Base-by-base conservation (phyloP, 2,888 invertebrate species). In the Lasioglossum oenotherae region DNA sequence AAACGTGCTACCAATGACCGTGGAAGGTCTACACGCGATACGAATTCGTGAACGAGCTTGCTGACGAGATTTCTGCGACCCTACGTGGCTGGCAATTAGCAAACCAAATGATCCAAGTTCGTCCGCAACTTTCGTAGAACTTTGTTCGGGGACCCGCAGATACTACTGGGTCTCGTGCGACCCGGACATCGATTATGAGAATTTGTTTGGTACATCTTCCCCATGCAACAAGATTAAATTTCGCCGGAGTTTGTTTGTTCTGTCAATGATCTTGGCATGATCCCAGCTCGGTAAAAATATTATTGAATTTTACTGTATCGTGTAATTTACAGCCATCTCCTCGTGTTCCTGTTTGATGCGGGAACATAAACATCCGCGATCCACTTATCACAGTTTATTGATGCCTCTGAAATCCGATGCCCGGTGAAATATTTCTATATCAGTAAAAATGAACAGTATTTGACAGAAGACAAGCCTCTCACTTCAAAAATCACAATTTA, bases 1-100 rank as follows among this genome's bases (percentile, higher is more conserved):
- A 74, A 76, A 80, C 87, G 82, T 71, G 78, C 49, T 60, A 71
- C 80, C 75, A 73, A 84, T 80, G 84, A 41, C 80, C 81, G 75
- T 77, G 84, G 80, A 85, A 69, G 76, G 60, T n/a, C 46, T 60
- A 67, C 72, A 38, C 81, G 78, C 72, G 87, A 38, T 60, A 46
- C 81, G 87, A 87, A 87, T 87, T 41, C 74, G 31, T 74, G 71
- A 87, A 74, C 57, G 53, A 74, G 72, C 2, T 74, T 46, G 72
- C 76, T 44, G 19, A 53, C 31, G 53, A 53, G 53, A 23, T 76
- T 38, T 41, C n/a, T 44, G 6, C 31, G 14, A 53, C 64, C 53
- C 38, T 4, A 23, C 23, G 71, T 73, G 35, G 67, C 72, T 16
- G 67, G 69, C 60, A 79, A 86, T 86, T 86, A 86, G 81, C 86